phyloP scores from a whole-genome alignment of 1,140 invertebrate genomes.

The Magallana gigas region DNA sequence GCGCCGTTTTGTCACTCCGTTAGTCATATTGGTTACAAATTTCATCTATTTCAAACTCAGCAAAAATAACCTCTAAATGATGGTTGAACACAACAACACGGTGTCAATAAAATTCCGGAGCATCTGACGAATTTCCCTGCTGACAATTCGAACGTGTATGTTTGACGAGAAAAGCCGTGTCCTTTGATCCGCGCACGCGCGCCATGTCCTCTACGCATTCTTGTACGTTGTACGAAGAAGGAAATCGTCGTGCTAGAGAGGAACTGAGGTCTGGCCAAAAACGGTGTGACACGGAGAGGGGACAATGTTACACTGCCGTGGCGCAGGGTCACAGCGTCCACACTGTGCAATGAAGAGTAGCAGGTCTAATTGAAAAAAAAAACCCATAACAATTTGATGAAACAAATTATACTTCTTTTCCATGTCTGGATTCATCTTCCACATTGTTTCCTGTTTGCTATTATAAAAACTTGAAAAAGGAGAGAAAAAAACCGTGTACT shows the following conservation, averaged over 20 bases:
- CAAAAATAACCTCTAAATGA: conserved; percentile 19
- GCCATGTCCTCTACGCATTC: neutral
- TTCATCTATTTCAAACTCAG: conserved; percentile 31
- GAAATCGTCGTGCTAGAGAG: neutral
- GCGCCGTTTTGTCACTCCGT: neutral
- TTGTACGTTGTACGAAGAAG: neutral
- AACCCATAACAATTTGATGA: no score
- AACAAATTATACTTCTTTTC: no score
- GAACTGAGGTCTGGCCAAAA: neutral
- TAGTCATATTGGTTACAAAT: neutral
- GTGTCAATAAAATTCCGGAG: neutral
- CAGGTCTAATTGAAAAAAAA: no score
- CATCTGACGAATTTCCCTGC: neutral
- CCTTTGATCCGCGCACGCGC: neutral
- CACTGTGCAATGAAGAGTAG: neutral
- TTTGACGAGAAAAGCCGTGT: neutral
- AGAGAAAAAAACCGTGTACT: no score
- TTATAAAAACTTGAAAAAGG: no score
- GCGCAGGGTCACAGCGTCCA: neutral
- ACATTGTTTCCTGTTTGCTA: no score
- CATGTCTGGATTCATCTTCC: no score
- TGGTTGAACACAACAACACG: neutral
- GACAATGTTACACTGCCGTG: neutral
- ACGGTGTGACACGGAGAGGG: neutral
- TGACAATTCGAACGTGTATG: neutral